Evolutionary conservation across 2,888 invertebrate species (phyloP).

Genomic region (Rambutsinella grinnellia): DNA sequence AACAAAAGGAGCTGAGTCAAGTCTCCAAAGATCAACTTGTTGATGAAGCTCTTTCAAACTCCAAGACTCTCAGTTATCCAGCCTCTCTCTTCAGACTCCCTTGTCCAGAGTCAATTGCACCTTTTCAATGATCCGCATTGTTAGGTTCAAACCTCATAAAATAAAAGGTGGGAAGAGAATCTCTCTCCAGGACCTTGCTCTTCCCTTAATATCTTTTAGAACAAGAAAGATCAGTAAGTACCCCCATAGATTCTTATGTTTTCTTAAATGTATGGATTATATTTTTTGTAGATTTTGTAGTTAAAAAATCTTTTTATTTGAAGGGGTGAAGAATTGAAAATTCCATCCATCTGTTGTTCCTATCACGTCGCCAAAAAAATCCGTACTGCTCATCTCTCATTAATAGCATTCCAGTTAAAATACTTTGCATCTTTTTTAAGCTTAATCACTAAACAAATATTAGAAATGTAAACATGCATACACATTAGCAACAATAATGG

Average conservation of each 20-base stretch:
- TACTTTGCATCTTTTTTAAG: no score
- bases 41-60: slow-evolving; percentile 34
- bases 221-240: background rate
- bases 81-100: slow-evolving; percentile 21
- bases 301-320: no score
- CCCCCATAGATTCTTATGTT: background rate
- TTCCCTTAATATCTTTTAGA: background rate
- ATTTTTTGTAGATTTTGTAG: no score
- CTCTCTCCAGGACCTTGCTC: background rate
- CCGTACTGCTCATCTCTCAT: no score
- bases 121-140: slow-evolving; percentile 35
- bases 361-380: no score
- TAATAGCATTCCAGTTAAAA: no score
- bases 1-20: slow-evolving; percentile 15
- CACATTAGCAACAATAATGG: background rate
- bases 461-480: background rate
- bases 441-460: background rate
- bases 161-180: slow-evolving; percentile 37
- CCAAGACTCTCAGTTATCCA: slow-evolving; percentile 32
- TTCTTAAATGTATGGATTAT: no score
- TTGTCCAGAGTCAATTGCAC: slow-evolving; percentile 37
- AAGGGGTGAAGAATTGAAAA: no score
- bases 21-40: slow-evolving; percentile 30
- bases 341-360: no score
- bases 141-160: slow-evolving; percentile 33